A percentile compares a stretch with the other conserved stretches of the same genome.
Evolutionary conservation across 1,140 invertebrate species (phyloP).

Genomic region (Procambarus virginalis): DNA sequence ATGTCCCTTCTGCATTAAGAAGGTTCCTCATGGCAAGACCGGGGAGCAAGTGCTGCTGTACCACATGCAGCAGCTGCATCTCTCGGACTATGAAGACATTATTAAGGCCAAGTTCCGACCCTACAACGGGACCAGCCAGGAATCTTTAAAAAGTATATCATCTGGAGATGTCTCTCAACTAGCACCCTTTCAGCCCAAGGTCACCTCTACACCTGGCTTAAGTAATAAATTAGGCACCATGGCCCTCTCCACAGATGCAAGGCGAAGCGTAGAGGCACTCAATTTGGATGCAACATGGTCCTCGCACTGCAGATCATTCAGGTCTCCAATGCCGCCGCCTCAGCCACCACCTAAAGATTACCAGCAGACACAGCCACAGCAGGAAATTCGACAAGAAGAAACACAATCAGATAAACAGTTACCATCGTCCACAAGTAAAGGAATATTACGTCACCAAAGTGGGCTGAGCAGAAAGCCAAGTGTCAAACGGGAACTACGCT

Average conservation of each 20-base stretch:
- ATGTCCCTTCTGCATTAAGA: slow-evolving; percentile 68
- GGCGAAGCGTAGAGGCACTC: slow-evolving; percentile 54
- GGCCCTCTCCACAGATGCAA: background rate
- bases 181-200: slow-evolving; percentile 34
- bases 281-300: slow-evolving; percentile 62
- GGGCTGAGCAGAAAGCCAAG: slow-evolving; percentile 57
- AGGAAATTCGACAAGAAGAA: slow-evolving; percentile 9
- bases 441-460: slow-evolving; percentile 66
- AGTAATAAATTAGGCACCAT: slow-evolving; percentile 61
- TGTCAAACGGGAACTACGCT: slow-evolving; percentile 67
- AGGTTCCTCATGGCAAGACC: slow-evolving; percentile 58
- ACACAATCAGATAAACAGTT: slow-evolving; percentile 32
- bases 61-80: slow-evolving; percentile 65
- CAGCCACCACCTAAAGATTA: background rate
- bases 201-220: slow-evolving; percentile 65
- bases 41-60: slow-evolving; percentile 67
- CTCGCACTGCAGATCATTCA: slow-evolving; percentile 35
- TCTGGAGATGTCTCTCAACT: slow-evolving; percentile 19
- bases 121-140: slow-evolving; percentile 16
- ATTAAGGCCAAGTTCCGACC: slow-evolving; percentile 56
- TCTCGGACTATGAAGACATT: slow-evolving; percentile 53
- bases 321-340: slow-evolving; percentile 21
- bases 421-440: slow-evolving; percentile 52
- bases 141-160: slow-evolving; percentile 30
- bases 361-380: background rate